Evolutionary conservation across 2,797 vertebrate species (phyloP), one percentile per base, ranked within the genome.

Genomic region (Spizella passerina): DNA sequence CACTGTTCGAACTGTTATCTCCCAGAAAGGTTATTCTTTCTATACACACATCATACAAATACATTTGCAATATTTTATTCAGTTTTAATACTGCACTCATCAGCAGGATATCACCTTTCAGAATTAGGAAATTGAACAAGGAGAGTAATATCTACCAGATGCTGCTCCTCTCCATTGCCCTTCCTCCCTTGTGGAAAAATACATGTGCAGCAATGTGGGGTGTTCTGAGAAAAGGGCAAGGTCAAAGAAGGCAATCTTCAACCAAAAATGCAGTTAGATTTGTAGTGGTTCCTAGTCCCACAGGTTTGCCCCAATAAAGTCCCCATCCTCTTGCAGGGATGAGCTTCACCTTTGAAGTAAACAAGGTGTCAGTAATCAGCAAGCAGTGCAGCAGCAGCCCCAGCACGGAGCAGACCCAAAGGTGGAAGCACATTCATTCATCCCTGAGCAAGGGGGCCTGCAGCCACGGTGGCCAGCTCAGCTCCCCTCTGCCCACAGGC

Each of bases 201-300:
- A 93, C 93, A 95, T 86, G 90, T 96, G 92, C 94, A 95, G 96
- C 93, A 95, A 91, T 92, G 94, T 94, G 78, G 83, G 92, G 90
- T 95, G 90, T 77, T 95, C 95, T 93, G 78, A 92, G 93, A 95
- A 95, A 93, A 94, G 94, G 95, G 88, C 96, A 95, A 96, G 94
- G 94, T 95, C 94, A 96, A 95, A 96, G 96, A 95, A 95, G 94
- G 90, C 94, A 96, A 96, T 96, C 95, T 96, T 96, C 92, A 95
- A 96, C 95, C 90, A 76, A 95, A 96, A 96, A 94, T 86, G 93
- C 86, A 93, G 94, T 88, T 95, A 96, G 44, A 94, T 93, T 94
- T 89, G 96, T 60, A 92, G 92, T 95, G 83, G 90, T 95, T 95
- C 96, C 94, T 95, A 95, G 95, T 93, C 93, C 93, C 95, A 95